A percentile compares a stretch with the other conserved stretches of the same genome.
phyloP scores from a whole-genome alignment of 2,888 invertebrate species.

The Platycheirus albimanus region DNA sequence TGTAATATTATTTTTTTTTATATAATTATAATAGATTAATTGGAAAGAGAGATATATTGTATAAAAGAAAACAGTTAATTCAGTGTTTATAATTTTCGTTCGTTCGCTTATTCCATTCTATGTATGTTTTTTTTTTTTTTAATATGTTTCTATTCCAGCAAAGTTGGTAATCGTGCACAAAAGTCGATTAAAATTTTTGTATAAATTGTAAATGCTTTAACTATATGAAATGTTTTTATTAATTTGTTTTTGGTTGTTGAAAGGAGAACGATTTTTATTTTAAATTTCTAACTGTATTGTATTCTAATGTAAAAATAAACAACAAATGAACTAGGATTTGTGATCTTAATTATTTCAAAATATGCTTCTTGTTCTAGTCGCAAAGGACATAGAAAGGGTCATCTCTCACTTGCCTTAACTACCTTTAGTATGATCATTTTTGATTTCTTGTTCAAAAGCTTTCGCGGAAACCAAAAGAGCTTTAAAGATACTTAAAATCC shows the following conservation, averaged over 20 bases:
- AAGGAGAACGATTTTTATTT: neutral
- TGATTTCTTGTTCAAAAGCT: too few relatives aligned
- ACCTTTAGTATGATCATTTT: too few relatives aligned
- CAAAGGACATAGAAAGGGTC: too few relatives aligned
- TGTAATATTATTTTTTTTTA: slow-evolving; percentile 47
- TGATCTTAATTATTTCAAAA: too few relatives aligned
- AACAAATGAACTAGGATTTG: too few relatives aligned
- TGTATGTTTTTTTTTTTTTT: neutral
- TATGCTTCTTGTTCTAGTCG: too few relatives aligned
- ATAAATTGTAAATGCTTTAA: slow-evolving; percentile 22
- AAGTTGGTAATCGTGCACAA: neutral
- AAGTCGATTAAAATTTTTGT: slow-evolving; percentile 5
- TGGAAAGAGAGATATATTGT: slow-evolving; percentile 15
- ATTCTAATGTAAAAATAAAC: slow-evolving; percentile 32
- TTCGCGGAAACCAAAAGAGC: too few relatives aligned
- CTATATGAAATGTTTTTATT: neutral
- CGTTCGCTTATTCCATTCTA: too few relatives aligned
- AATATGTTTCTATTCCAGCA: slow-evolving; percentile 16
- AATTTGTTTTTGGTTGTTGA: neutral
- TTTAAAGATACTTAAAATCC: too few relatives aligned
- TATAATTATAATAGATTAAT: slow-evolving; percentile 42
- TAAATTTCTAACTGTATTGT: slow-evolving; percentile 1
- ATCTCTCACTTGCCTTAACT: too few relatives aligned
- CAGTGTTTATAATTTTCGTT: neutral
- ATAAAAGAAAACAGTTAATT: slow-evolving; percentile 5